phyloP scores from a whole-genome alignment of 2,888 invertebrate species.

The Ophion ventricosus region DNA sequence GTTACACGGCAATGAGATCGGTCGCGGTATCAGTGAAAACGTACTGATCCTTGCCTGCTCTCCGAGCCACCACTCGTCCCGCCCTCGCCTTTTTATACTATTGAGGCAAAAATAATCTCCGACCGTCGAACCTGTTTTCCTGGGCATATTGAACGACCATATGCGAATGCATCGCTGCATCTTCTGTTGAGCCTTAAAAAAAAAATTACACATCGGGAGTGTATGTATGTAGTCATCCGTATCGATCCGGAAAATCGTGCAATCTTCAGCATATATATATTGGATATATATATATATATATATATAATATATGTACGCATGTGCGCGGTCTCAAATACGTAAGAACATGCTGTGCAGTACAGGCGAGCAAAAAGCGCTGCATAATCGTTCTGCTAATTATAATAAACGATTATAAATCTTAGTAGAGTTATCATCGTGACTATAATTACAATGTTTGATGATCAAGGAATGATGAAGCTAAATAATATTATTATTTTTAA shows the following conservation, averaged over 20 bases:
- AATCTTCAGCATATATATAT: constrained; percentile 33
- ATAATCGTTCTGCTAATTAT: constrained; percentile 52
- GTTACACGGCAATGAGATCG: constrained; percentile 61
- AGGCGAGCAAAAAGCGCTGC: constrained; percentile 16
- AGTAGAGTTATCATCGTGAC: constrained; percentile 37
- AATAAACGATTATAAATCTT: constrained; percentile 39
- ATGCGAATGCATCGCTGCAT: not conserved
- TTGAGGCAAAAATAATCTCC: constrained; percentile 42
- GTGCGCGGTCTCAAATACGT: not conserved
- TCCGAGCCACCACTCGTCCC: constrained; percentile 12
- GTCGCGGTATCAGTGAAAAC: constrained; percentile 66
- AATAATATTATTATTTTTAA: not conserved
- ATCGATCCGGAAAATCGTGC: constrained; percentile 74
- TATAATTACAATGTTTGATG: constrained; percentile 35
- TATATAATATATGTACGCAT: not conserved
- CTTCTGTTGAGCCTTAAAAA: not conserved
- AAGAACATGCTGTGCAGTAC: constrained; percentile 2
- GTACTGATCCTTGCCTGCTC: constrained; percentile 40
- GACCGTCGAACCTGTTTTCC: constrained; percentile 74
- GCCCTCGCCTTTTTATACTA: constrained; percentile 62
- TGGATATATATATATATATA: not conserved
- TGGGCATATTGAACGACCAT: constrained; percentile 8
- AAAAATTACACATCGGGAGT: not conserved
- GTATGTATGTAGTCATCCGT: constrained; percentile 75
- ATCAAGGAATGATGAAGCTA: constrained; percentile 19